Evolutionary conservation across 2,797 vertebrate species (phyloP).

Genomic region (Hoplostethus mediterraneus): DNA sequence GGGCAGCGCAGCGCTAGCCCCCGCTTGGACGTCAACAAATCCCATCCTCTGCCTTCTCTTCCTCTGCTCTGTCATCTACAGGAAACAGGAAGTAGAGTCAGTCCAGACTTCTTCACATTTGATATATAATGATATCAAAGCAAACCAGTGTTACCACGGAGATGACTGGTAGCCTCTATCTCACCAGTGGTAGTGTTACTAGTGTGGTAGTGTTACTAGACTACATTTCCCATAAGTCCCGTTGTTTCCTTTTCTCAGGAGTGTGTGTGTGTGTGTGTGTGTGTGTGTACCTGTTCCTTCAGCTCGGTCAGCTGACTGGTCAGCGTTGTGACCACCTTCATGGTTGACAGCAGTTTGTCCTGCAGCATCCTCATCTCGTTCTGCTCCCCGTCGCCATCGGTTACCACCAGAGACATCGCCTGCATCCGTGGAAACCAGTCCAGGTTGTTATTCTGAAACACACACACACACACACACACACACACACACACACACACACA

Average conservation of each 20-base stretch:
- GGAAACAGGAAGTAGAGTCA: not conserved
- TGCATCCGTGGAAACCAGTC: constrained; percentile 98
- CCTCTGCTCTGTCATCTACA: constrained; percentile 86
- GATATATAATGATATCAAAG: no score
- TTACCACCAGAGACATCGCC: constrained; percentile 97
- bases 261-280: not conserved
- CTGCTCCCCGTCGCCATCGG: constrained; percentile 95
- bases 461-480: not conserved
- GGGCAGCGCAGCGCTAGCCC: constrained; percentile 57
- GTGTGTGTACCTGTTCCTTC: constrained; percentile 92
- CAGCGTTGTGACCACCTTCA: constrained; percentile 94
- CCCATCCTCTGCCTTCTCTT: constrained; percentile 87
- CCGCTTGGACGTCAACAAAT: constrained; percentile 80
- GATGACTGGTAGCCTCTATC: no score
- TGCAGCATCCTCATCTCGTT: constrained; percentile 97
- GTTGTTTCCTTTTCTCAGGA: no score
- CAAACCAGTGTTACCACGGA: no score
- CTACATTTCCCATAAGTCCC: no score
- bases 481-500: not conserved
- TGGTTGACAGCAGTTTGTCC: constrained; percentile 91
- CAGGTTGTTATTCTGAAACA: constrained; percentile 90
- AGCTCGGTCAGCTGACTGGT: constrained; percentile 93
- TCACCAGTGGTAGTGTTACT: no score
- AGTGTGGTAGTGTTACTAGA: no score
- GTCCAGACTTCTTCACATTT: not conserved